A percentile compares a stretch with the other conserved stretches of the same genome.
phyloP scores from a whole-genome alignment of 2,113 vertebrate genomes.

The Sterna hirundo region DNA sequence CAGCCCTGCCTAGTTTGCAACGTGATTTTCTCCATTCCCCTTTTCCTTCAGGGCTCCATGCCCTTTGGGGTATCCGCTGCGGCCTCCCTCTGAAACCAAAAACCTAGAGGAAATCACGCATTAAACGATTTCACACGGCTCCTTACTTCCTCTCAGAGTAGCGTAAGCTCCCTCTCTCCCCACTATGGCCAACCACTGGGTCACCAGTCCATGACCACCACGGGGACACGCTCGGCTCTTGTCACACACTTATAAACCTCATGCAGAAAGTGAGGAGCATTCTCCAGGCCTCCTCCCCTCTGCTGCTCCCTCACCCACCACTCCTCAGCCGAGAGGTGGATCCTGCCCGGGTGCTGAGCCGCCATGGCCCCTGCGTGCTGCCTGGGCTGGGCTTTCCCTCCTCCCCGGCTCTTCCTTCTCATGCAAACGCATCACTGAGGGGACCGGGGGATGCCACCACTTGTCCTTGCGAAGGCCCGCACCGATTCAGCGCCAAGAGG shows the following conservation, averaged over 20 bases:
- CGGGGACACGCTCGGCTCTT: accelerated
- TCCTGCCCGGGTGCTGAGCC: not conserved
- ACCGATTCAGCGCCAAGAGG: not conserved
- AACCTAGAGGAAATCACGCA: not conserved
- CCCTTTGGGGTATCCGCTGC: not conserved
- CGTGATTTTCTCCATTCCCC: not conserved
- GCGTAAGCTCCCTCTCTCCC: accelerated
- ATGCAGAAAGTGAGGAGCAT: not conserved
- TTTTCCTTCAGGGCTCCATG: not conserved
- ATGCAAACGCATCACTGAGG: accelerated
- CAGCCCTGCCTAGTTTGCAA: not conserved
- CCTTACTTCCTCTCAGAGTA: not conserved
- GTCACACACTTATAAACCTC: not conserved
- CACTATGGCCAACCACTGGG: not conserved
- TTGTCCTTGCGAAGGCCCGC: not conserved
- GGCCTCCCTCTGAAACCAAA: not conserved
- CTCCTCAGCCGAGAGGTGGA: not conserved
- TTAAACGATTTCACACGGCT: not conserved
- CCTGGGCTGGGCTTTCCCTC: not conserved
- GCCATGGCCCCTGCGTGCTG: accelerated
- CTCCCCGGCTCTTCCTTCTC: not conserved
- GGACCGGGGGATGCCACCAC: too few relatives aligned
- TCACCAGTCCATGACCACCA: not conserved
- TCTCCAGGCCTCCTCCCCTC: not conserved
- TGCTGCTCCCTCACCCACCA: not conserved